Conservation (phyloP, 2,113 vertebrate genomes). For the Oncorhynchus nerka region DNA sequence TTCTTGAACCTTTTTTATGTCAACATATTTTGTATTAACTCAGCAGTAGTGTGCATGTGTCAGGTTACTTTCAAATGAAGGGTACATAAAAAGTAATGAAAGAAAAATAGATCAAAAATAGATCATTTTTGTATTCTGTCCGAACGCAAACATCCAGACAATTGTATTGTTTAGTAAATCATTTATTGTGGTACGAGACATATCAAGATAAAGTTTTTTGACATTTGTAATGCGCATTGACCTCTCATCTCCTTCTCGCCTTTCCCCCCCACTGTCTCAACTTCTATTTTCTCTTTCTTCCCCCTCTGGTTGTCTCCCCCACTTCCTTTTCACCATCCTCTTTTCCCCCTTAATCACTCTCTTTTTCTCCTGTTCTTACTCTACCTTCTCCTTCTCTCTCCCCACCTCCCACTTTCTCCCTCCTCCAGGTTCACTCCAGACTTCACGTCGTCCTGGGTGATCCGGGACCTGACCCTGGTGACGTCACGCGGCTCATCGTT, state of each 20-base stretch:
- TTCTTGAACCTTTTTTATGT: too few species aligned
- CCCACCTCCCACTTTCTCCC: background rate
- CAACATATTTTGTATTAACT: too few species aligned
- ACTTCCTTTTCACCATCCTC: background rate
- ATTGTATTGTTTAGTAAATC: too few species aligned
- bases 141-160: too few species aligned
- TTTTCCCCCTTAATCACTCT: background rate
- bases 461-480: slow-evolving; percentile 88
- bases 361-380: too few species aligned
- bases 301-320: background rate
- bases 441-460: slow-evolving; percentile 97
- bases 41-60: too few species aligned
- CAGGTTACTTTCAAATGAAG: too few species aligned
- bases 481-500: slow-evolving; percentile 85
- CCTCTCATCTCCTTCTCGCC: background rate
- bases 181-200: background rate
- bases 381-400: background rate
- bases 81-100: too few species aligned
- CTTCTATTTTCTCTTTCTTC: background rate
- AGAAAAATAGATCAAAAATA: too few species aligned
- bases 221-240: background rate
- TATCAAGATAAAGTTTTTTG: background rate
- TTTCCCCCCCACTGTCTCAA: background rate
- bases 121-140: too few species aligned
- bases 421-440: slow-evolving; percentile 91